phyloP scores from a whole-genome alignment of 2,888 invertebrate species.

The Drosophila acutilabella region DNA sequence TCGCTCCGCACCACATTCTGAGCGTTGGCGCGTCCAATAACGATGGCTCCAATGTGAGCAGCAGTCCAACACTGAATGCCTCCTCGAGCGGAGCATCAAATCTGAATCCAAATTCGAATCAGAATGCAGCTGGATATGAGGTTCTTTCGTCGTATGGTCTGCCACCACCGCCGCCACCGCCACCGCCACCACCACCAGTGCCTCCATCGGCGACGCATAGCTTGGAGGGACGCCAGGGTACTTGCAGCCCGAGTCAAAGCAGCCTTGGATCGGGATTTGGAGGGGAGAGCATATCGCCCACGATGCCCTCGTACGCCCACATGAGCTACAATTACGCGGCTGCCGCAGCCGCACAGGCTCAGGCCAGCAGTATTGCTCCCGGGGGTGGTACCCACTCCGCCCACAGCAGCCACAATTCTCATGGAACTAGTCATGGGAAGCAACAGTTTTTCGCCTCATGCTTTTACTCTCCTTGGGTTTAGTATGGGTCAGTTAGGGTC shows the following conservation, averaged over 20 bases:
- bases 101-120: not conserved
- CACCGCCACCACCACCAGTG: constrained; percentile 68
- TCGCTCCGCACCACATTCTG: constrained; percentile 68
- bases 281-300: constrained; percentile 45
- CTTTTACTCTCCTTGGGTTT: constrained; percentile 84
- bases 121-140: constrained; percentile 53
- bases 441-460: constrained; percentile 84
- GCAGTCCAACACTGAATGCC: constrained; percentile 36
- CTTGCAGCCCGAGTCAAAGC: constrained; percentile 88
- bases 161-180: constrained; percentile 62
- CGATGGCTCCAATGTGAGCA: constrained; percentile 25
- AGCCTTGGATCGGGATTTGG: constrained; percentile 46
- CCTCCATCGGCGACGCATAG: constrained; percentile 33
- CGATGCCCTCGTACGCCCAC: constrained; percentile 70
- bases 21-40: constrained; percentile 26
- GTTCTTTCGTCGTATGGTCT: constrained; percentile 81
- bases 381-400: constrained; percentile 20
- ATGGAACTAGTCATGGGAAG: constrained; percentile 67
- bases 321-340: constrained; percentile 81
- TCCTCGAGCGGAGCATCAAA: constrained; percentile 14
- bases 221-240: constrained; percentile 86
- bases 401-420: constrained; percentile 37
- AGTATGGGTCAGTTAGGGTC: constrained; percentile 15
- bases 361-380: constrained; percentile 29
- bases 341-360: constrained; percentile 60